Evolutionary conservation across 2,113 vertebrate species (phyloP), one percentile per base, ranked within the genome.

Genomic region (Bos taurus): DNA sequence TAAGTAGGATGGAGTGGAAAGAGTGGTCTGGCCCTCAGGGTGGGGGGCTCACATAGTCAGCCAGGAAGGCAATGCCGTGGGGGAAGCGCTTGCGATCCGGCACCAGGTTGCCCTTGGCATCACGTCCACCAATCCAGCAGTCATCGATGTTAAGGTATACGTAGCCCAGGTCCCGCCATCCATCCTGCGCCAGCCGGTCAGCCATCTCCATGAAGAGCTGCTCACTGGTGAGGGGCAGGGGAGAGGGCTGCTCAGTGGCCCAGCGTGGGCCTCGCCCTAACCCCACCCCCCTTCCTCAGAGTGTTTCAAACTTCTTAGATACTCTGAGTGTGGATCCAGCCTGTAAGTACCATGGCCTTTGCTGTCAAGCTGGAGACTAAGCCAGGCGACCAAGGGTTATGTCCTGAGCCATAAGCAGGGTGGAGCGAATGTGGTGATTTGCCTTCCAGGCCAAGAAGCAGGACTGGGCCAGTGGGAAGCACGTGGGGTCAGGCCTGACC

Each of bases 81-180:
- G 99, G 99, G 94, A 99, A 99, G 96, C 99, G 99, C 95, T 99
- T 98, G 0, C 99, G 98, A 97, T 99, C 99, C 0, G 99, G 60
- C 96, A 99, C 98, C 91, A 99, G 99, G 36, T 90, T 98, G 23
- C 99, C 99, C 0, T 96, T 12, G 0, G 36, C 2, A 0, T 99
- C 99, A 11, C 99, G 99, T 33, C 99, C 40, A 7, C 98, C 99
- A 16, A 99, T 98, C 99, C 99, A 99, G 98, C 99, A 99, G 98
- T 99, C 99, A 0, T 99, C 99, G 0, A 99, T 99, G 98, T 99
- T 99, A 97, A 99, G 16, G 9, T 99, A 99, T 5, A 97, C 7
- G 2, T 99, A 99, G 96, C 99, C 99, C 95, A 99, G 97, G 11
- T 99, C 99, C 78, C 98, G 98, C 99, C 99, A 99, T 64, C 99